Evolutionary conservation across 2,113 vertebrate species (phyloP).

Genomic region (Aphyosemion australe): DNA sequence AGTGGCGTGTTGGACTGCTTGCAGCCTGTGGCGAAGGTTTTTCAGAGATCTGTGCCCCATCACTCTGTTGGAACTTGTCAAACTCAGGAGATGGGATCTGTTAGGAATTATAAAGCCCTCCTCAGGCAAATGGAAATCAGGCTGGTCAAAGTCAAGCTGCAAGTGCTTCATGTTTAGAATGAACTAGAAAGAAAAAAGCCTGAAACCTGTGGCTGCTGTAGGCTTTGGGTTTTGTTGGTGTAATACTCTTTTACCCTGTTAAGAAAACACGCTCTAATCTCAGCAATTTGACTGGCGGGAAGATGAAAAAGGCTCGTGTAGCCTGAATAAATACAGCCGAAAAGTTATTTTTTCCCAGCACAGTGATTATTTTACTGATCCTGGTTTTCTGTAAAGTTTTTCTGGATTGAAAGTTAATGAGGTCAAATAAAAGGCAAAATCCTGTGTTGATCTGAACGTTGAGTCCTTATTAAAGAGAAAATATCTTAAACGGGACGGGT

Average conservation of each 20-base stretch:
- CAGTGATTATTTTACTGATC: conserved; percentile 14
- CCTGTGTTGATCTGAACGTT: conserved; percentile 34
- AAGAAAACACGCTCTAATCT: conserved; percentile 52
- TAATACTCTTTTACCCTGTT: conserved; percentile 48
- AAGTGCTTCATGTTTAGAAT: conserved; percentile 51
- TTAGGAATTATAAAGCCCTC: conserved; percentile 69
- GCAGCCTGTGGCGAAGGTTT: conserved; percentile 69
- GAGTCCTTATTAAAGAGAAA: conserved; percentile 47
- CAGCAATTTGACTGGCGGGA: conserved; percentile 55
- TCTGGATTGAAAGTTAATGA: conserved; percentile 26
- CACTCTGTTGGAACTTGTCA: conserved; percentile 73
- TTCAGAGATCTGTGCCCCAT: conserved; percentile 60
- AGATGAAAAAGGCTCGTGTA: conserved; percentile 34
- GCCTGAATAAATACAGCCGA: conserved; percentile 34
- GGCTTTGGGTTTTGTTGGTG: conserved; percentile 46
- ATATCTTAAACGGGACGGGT: conserved; percentile 47
- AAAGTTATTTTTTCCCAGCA: conserved; percentile 25
- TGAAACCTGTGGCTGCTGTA: conserved; percentile 37
- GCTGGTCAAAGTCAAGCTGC: conserved; percentile 55
- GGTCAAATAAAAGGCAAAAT: conserved; percentile 37
- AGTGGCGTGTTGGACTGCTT: conserved; percentile 55
- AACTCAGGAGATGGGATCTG: conserved; percentile 66
- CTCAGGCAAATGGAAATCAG: conserved; percentile 69
- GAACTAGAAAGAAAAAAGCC: conserved; percentile 7
- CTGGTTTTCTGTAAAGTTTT: conserved; percentile 18